Evolutionary conservation across 2,113 vertebrate species (phyloP).

Genomic region (Hyperopisus bebe): DNA sequence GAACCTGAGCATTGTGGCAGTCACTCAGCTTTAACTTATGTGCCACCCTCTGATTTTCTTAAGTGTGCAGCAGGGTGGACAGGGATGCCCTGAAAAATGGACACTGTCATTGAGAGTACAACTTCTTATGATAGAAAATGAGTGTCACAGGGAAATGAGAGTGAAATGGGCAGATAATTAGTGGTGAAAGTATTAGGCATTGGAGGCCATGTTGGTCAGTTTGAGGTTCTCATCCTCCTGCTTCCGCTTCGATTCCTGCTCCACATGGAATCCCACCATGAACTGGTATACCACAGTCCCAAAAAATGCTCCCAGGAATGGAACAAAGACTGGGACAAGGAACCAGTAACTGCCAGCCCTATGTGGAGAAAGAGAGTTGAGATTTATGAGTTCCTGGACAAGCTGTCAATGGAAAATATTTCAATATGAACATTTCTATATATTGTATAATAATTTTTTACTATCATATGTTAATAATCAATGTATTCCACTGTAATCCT

Average conservation of each 20-base stretch:
- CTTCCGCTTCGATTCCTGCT: conserved; percentile 63
- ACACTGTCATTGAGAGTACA: not conserved
- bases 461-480: not conserved
- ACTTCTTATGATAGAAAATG: not conserved
- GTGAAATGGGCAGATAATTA: not conserved
- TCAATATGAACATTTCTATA: not conserved
- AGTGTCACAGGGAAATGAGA: not conserved
- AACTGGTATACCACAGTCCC: conserved; percentile 84
- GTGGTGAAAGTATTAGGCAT: conserved; percentile 46
- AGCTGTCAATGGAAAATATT: not conserved
- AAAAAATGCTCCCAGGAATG: conserved; percentile 74
- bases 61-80: not conserved
- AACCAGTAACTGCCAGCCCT: conserved; percentile 76
- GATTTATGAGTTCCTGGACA: not conserved
- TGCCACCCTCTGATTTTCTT: not conserved
- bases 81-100: not conserved
- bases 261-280: conserved; percentile 82
- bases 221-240: conserved; percentile 61
- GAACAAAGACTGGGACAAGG: conserved; percentile 81
- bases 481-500: not conserved
- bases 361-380: conserved; percentile 14
- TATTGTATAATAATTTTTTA: not conserved
- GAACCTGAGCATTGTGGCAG: not conserved
- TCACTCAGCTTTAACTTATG: not conserved
- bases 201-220: conserved; percentile 69